phyloP scores from a whole-genome alignment of 92 coral and sea anemone genomes.

The Parazoanthus atlanticus region DNA sequence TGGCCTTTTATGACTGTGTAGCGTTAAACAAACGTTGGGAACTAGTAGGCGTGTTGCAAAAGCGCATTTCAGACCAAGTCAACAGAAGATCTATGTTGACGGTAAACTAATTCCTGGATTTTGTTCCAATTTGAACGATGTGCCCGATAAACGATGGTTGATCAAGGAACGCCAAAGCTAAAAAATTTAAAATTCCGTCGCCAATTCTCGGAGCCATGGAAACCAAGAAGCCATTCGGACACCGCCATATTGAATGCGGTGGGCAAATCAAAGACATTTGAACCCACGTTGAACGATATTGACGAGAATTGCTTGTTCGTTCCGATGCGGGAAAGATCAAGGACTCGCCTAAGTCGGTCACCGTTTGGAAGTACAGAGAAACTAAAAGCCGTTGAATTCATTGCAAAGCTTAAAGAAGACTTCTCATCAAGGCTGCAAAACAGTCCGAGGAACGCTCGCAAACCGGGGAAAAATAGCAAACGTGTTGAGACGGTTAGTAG shows the following conservation, averaged over 20 bases:
- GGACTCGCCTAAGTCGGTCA: constrained; percentile 13
- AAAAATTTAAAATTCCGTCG: constrained; percentile 12
- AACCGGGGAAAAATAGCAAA: not conserved
- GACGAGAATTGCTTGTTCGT: not conserved
- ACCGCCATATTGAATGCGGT: not conserved
- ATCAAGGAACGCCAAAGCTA: not conserved
- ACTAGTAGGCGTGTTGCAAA: not conserved
- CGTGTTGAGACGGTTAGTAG: constrained; percentile 22
- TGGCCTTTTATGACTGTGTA: too few relatives aligned
- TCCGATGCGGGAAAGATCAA: constrained; percentile 20
- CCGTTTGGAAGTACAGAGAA: constrained; percentile 37
- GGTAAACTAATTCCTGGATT: not conserved
- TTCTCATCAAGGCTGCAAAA: constrained; percentile 11
- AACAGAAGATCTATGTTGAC: not conserved
- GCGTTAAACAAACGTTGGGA: not conserved
- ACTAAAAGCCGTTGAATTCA: constrained; percentile 13
- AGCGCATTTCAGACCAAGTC: constrained; percentile 18
- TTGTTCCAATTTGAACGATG: not conserved
- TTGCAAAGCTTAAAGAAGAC: constrained; percentile 4
- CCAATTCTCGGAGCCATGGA: constrained; percentile 34
- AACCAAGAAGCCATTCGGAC: constrained; percentile 22
- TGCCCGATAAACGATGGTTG: constrained; percentile 10
- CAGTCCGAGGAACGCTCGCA: constrained; percentile 6
- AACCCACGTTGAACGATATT: constrained; percentile 3
- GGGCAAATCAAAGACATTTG: not conserved